These are phyloP conservation scores for Chiloscyllium punctatum DNA, from an alignment of 2,797 vertebrate species.

Conservation along the genomic window DNA sequence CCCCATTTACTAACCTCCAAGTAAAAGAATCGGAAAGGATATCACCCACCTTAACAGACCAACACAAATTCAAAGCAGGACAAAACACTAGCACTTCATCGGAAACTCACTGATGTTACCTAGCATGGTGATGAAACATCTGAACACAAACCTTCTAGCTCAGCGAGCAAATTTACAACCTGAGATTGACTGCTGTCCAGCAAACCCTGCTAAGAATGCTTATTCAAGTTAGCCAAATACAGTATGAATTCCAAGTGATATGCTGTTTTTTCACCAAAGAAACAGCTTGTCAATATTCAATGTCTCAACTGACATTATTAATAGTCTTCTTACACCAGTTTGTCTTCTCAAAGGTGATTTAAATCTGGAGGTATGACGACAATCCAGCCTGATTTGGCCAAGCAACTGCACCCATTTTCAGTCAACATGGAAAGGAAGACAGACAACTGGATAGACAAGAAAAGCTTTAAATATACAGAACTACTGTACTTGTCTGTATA, in stretches of 20 bases:
- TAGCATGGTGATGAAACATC: no score
- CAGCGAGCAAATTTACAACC: no score
- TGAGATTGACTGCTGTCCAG: not conserved
- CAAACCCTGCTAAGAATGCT: not conserved
- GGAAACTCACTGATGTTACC: no score
- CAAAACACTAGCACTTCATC: no score
- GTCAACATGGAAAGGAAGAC: not conserved
- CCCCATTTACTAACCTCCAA: no score
- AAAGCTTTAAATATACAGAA: not conserved
- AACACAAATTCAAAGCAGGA: no score
- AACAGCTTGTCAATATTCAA: not conserved
- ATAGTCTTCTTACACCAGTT: not conserved
- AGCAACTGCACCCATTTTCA: not conserved
- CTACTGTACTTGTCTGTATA: not conserved
- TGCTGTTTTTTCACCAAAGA: not conserved
- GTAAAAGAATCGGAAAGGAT: no score
- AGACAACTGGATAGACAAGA: not conserved
- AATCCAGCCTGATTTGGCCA: not conserved
- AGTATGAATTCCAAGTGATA: not conserved
- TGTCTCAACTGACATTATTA: not conserved
- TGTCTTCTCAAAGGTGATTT: not conserved
- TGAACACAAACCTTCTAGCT: no score
- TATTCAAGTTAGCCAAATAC: not conserved
- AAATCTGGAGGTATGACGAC: not conserved
- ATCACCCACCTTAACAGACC: no score